phyloP scores from a whole-genome alignment of 2,888 invertebrate genomes.

The Lordiphosa andalusiaca region DNA sequence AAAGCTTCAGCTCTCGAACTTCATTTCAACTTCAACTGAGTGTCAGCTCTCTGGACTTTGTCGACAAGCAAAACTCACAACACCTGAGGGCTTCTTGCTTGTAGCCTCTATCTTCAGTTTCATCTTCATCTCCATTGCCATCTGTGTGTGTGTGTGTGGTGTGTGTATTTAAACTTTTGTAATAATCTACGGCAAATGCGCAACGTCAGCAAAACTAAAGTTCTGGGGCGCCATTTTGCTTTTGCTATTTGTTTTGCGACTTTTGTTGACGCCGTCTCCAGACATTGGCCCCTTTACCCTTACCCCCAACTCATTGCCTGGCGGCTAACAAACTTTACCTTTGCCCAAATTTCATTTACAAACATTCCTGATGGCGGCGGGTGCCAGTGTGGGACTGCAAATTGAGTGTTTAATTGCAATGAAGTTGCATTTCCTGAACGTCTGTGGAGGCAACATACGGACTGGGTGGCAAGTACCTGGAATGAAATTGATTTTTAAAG shows the following conservation, averaged over 20 bases:
- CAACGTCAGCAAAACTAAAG: constrained; percentile 59
- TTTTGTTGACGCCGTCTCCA: constrained; percentile 60
- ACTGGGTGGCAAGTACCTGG: no score
- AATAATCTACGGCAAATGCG: constrained; percentile 71
- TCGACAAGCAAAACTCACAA: constrained; percentile 53
- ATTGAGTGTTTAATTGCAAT: constrained; percentile 70
- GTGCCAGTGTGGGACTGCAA: constrained; percentile 45
- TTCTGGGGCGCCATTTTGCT: constrained; percentile 65
- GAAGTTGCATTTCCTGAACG: constrained; percentile 48
- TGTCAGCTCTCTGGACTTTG: no score
- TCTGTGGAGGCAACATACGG: constrained; percentile 8
- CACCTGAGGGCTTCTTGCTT: constrained; percentile 49
- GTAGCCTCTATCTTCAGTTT: no score
- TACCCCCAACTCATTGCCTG: constrained; percentile 28
- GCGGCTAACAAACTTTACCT: constrained; percentile 65
- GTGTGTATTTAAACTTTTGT: constrained; percentile 70
- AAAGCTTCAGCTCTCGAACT: constrained; percentile 39
- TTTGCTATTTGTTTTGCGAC: constrained; percentile 67
- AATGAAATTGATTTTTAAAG: no score
- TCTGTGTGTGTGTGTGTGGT: constrained; percentile 46
- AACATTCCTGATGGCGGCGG: constrained; percentile 40
- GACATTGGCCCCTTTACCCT: constrained; percentile 15
- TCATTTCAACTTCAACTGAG: constrained; percentile 40
- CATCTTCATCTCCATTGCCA: constrained; percentile 16
- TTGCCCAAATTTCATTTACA: constrained; percentile 69